phyloP scores from a whole-genome alignment of 2,888 invertebrate genomes.

The Dicyrtomina minuta region DNA sequence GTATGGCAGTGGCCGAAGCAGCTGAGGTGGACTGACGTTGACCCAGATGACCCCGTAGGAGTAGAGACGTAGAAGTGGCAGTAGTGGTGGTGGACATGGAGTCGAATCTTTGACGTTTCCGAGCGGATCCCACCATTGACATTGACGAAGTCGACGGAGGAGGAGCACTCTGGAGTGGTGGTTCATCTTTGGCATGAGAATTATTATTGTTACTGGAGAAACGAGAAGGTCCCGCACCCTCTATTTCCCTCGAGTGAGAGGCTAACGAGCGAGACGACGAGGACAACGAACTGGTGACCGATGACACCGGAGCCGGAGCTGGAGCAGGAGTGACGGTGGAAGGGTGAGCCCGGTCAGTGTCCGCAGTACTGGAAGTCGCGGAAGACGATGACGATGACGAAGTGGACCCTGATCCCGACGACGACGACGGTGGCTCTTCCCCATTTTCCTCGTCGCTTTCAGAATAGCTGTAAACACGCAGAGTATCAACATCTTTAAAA shows the following conservation, averaged over 20 bases:
- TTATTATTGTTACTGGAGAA: no score
- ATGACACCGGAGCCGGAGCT: not conserved
- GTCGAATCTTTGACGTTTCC: conserved; percentile 1
- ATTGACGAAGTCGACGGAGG: not conserved
- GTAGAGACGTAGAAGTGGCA: not conserved
- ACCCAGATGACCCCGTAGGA: no score
- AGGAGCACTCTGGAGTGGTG: not conserved
- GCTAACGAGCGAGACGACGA: no score
- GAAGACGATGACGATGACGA: not conserved
- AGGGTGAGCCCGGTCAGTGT: not conserved
- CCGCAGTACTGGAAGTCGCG: not conserved
- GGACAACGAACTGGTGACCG: no score
- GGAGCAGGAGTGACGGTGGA: no score
- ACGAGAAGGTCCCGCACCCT: conserved; percentile 2
- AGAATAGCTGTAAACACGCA: conserved; percentile 40
- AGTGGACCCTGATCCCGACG: not conserved
- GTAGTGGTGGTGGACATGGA: not conserved
- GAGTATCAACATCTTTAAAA: no score
- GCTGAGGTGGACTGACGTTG: no score
- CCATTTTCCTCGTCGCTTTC: conserved; percentile 46
- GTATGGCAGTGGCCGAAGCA: not conserved
- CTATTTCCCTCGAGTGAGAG: no score
- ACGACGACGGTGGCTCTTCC: not conserved
- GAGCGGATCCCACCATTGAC: not conserved
- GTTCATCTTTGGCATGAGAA: conserved; percentile 22